Evolutionary conservation across 2,113 vertebrate species (phyloP).

Genomic region (Chionis minor): DNA sequence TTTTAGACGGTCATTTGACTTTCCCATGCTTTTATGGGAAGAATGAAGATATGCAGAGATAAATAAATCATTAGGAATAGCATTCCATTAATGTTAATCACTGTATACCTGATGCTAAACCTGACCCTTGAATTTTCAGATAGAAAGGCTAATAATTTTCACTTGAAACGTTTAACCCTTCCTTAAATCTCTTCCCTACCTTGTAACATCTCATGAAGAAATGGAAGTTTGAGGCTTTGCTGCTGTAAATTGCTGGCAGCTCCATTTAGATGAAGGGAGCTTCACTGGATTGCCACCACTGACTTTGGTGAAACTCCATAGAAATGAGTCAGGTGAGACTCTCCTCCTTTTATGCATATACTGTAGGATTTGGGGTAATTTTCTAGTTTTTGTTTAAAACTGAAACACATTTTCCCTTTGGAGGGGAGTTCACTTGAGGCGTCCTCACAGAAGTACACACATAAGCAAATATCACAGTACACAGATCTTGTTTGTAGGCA

Average conservation of each 20-base stretch:
- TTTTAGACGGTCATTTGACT: background rate
- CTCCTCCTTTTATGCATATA: background rate
- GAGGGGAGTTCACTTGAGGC: background rate
- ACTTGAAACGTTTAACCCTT: background rate
- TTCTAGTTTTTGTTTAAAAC: background rate
- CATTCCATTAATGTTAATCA: background rate
- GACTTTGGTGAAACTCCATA: background rate
- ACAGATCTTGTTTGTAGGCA: background rate
- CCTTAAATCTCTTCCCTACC: background rate
- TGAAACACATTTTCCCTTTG: background rate
- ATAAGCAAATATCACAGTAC: background rate
- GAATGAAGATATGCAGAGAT: background rate
- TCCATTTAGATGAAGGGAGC: background rate
- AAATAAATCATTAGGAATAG: background rate
- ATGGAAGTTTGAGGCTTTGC: background rate
- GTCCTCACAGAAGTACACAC: background rate
- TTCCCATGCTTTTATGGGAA: background rate
- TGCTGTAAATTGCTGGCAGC: background rate
- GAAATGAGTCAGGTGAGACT: background rate
- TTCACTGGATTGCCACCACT: background rate
- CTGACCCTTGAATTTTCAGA: background rate
- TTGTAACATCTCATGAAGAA: background rate
- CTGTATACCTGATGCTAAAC: background rate
- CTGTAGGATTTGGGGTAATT: background rate
- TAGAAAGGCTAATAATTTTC: background rate